These are phyloP conservation scores for Catagonus wagneri DNA, from an alignment of 2,113 vertebrate species.

Conservation along the genomic window DNA sequence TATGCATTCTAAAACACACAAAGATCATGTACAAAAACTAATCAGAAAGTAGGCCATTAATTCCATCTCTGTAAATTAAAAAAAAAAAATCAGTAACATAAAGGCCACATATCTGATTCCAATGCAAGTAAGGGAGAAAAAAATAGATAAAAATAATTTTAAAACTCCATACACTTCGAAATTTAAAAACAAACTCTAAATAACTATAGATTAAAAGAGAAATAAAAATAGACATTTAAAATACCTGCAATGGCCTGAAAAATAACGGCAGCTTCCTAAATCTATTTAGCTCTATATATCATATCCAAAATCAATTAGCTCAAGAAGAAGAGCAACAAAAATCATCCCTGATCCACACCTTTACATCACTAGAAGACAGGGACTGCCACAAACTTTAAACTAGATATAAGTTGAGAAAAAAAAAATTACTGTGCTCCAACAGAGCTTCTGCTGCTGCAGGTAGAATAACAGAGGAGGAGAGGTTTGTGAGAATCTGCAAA, in stretches of 20 bases:
- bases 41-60: neutral
- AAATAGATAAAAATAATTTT: slow-evolving; percentile 28
- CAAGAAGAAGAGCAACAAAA: neutral
- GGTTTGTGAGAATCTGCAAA: neutral
- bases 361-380: neutral
- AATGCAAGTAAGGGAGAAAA: neutral
- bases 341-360: neutral
- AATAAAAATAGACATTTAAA: neutral
- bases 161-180: neutral
- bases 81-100: neutral
- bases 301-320: neutral
- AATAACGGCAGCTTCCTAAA: neutral
- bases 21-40: neutral
- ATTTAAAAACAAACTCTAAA: slow-evolving; percentile 2
- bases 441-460: neutral
- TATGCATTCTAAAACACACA: neutral
- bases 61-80: neutral
- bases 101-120: neutral
- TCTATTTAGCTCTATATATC: neutral
- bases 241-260: neutral
- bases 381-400: neutral
- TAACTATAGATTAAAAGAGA: neutral
- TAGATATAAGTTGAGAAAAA: neutral
- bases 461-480: neutral
- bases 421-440: neutral